Evolutionary conservation across 2,113 vertebrate genomes (phyloP), one percentile per base, ranked within the genome.

Genomic region (Alethe castanea): DNA sequence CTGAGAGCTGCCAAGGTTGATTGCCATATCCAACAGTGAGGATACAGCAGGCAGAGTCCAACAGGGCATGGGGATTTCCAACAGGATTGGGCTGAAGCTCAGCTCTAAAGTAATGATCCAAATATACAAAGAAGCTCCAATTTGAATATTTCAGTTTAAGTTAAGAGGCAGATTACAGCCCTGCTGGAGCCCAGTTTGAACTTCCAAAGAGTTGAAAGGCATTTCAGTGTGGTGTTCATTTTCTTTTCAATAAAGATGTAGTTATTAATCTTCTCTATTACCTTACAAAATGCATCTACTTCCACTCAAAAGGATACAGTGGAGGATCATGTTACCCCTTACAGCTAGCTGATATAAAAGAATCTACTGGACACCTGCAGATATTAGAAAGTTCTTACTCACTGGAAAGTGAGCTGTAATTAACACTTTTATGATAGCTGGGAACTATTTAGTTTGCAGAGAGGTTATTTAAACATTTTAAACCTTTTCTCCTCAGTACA

Each of bases 101-200:
- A 50, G 62, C 70, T 88, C 33, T 14, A 40, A n/a, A 91, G 35
- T 56, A 29, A 19, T 10, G 61, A 81, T 79, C 35, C 81, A 80
- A 82, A 82, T 29, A 38, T 9, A 59, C 23, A 80, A 69, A 80
- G 74, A 2, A 3, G 33, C 81, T 90, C 26, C 35, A 84, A 80
- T 85, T 6, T 31, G 17, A 85, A 23, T 31, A 45, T 72, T 90
- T 92, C 69, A 48, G 64, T 88, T 61, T 53, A 57, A 92, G 50
- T 73, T 82, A 62, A 83, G 87, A 90, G 81, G 84, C 70, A 93
- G 81, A 82, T 94, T 69, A 94, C 50, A 97, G 71, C 50, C 62
- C 66, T 70, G 66, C 71, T 57, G 71, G 85, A 95, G 59, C 23
- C 45, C 59, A n/a, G 38, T 88, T 33, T 90, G 81, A 93, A 82